Percentiles rank a stretch among this genome's conserved stretches.
Conservation (phyloP, 2,888 invertebrate genomes). For the Brachylomia viminalis region DNA sequence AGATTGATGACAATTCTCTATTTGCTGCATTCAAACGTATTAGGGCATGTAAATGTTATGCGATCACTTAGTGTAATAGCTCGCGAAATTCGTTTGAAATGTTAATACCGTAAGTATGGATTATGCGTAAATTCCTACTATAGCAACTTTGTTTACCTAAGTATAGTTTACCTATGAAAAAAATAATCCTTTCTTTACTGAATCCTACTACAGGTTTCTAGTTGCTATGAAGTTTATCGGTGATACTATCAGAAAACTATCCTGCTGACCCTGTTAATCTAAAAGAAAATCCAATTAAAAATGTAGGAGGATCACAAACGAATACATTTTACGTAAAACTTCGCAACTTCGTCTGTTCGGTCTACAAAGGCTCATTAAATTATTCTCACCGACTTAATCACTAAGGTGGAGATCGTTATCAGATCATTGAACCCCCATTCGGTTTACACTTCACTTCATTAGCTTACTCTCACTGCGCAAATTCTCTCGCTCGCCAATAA, state of each 20-base stretch:
- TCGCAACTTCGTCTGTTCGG: constrained; percentile 55
- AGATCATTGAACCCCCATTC: constrained; percentile 80
- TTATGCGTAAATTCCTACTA: background rate
- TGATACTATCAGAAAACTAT: background rate
- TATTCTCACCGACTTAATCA: constrained; percentile 77
- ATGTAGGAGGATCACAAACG: background rate
- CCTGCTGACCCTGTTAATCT: background rate
- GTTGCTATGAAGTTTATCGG: background rate
- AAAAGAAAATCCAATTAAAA: constrained; percentile 18
- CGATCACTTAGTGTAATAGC: constrained; percentile 87
- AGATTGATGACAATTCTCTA: constrained; percentile 88
- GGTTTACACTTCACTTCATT: constrained; percentile 82
- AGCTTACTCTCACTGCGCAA: constrained; percentile 71
- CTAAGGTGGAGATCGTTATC: constrained; percentile 77
- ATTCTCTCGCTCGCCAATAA: constrained; percentile 54
- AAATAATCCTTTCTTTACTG: background rate
- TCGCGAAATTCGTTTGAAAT: constrained; percentile 76
- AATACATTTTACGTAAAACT: constrained; percentile 24
- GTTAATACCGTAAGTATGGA: constrained; percentile 31
- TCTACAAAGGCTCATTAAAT: constrained; percentile 79
- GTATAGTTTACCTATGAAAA: background rate
- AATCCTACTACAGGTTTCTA: background rate
- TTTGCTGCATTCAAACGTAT: constrained; percentile 85
- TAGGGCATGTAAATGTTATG: constrained; percentile 90
- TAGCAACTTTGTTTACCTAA: background rate